These are phyloP conservation scores for Rhincodon typus DNA, from an alignment of 2,797 vertebrate genomes.

Conservation along the genomic window DNA sequence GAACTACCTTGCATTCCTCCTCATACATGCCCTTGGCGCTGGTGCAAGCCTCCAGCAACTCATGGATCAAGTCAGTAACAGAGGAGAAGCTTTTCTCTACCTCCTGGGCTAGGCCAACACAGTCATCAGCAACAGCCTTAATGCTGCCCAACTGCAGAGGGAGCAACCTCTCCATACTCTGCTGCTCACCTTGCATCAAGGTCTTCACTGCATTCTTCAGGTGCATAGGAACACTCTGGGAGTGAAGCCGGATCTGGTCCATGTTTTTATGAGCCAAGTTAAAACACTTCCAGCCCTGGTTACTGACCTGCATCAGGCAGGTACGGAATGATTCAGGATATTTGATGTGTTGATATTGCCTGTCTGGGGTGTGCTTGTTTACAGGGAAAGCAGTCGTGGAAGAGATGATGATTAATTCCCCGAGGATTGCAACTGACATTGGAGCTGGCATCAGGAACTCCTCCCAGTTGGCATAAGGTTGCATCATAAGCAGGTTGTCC, in stretches of 20 bases:
- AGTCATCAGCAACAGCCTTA: background rate
- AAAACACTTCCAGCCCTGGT: constrained; percentile 18
- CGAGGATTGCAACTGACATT: background rate
- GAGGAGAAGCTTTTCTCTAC: background rate
- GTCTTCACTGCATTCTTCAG: background rate
- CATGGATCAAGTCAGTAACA: background rate
- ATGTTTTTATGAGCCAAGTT: constrained; percentile 8
- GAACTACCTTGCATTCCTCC: background rate
- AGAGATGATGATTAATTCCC: background rate
- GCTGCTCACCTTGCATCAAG: background rate
- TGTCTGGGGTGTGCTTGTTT: background rate
- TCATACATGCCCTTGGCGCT: background rate
- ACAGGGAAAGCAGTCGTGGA: background rate
- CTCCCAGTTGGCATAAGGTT: constrained; percentile 37
- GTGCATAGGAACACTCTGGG: background rate
- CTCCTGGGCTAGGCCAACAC: background rate
- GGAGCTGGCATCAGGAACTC: constrained; percentile 7
- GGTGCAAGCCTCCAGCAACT: constrained; percentile 6
- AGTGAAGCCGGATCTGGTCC: constrained; percentile 17
- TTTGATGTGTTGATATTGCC: background rate
- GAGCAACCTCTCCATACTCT: background rate
- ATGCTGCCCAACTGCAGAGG: background rate
- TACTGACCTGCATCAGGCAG: constrained; percentile 20
- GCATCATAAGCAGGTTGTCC: constrained; percentile 39
- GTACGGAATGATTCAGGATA: background rate